phyloP scores from a whole-genome alignment of 2,888 invertebrate species.

The Lepidocyrtinus sp. region DNA sequence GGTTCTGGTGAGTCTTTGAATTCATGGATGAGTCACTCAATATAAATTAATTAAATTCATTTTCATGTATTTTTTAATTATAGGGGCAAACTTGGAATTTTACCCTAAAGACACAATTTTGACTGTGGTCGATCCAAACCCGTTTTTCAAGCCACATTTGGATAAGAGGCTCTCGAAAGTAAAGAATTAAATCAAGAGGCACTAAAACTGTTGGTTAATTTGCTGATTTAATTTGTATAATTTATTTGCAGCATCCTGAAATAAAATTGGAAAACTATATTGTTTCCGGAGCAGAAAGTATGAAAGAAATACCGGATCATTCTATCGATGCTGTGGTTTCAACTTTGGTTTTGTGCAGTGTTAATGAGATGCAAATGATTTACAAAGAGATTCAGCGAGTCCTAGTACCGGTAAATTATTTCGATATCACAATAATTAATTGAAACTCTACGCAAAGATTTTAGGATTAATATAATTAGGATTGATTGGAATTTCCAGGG shows the following conservation, averaged over 20 bases:
- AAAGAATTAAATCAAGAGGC: background rate
- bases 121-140: constrained; percentile 61
- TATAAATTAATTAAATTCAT: no score
- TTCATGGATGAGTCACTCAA: no score
- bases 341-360: constrained; percentile 70
- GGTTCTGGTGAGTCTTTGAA: constrained; percentile 60
- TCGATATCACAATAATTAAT: background rate
- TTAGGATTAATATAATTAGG: background rate
- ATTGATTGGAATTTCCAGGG: constrained; percentile 61
- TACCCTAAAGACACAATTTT: constrained; percentile 63
- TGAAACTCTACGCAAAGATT: background rate
- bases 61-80: constrained; percentile 1
- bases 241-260: constrained; percentile 55
- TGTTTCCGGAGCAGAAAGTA: constrained; percentile 66
- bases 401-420: constrained; percentile 69
- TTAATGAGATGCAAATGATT: constrained; percentile 64
- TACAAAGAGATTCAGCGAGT: constrained; percentile 70
- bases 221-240: constrained; percentile 9
- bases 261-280: constrained; percentile 65
- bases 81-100: constrained; percentile 62
- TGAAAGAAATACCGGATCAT: constrained; percentile 67
- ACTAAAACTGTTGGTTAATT: no score
- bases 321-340: constrained; percentile 71
- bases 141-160: constrained; percentile 53
- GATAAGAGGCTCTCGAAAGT: constrained; percentile 55